Conservation (phyloP, 2,888 invertebrate species). For the Archaeoteleia sp. region DNA sequence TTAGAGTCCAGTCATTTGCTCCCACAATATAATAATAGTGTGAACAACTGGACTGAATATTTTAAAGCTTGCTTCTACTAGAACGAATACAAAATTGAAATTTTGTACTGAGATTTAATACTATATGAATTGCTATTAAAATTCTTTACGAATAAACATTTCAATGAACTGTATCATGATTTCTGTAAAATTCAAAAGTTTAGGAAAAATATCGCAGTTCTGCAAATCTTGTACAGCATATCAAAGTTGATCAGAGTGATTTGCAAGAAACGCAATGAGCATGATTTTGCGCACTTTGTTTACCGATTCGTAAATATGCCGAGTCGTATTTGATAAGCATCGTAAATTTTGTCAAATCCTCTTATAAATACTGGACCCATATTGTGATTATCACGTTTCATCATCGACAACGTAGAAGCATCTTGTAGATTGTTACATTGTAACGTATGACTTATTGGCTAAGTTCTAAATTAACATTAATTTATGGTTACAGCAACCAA, state of each 20-base stretch:
- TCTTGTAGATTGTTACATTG: conserved; percentile 7
- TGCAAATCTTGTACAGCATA: conserved; percentile 15
- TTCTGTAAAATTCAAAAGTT: no score
- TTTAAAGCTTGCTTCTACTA: no score
- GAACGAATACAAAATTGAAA: no score
- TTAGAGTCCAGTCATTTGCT: no score
- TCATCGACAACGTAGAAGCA: conserved; percentile 43
- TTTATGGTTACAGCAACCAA: no score
- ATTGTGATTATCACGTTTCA: conserved; percentile 38
- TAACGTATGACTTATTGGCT: conserved; percentile 3
- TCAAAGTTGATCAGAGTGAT: conserved; percentile 39
- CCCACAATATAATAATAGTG: no score
- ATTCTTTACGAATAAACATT: no score
- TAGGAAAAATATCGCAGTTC: conserved; percentile 26
- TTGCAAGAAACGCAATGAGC: conserved; percentile 38
- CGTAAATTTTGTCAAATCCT: conserved; percentile 50
- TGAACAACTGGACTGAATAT: no score
- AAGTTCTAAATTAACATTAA: no score
- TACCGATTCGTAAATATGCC: conserved; percentile 39
- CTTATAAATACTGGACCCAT: conserved; percentile 44
- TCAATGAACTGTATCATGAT: no score
- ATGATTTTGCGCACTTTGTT: conserved; percentile 35
- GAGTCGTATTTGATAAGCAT: conserved; percentile 47
- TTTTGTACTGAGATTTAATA: no score
- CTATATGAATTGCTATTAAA: no score